Evolutionary conservation across 2,888 invertebrate genomes (phyloP).

Genomic region (Gymnocheta viridis): DNA sequence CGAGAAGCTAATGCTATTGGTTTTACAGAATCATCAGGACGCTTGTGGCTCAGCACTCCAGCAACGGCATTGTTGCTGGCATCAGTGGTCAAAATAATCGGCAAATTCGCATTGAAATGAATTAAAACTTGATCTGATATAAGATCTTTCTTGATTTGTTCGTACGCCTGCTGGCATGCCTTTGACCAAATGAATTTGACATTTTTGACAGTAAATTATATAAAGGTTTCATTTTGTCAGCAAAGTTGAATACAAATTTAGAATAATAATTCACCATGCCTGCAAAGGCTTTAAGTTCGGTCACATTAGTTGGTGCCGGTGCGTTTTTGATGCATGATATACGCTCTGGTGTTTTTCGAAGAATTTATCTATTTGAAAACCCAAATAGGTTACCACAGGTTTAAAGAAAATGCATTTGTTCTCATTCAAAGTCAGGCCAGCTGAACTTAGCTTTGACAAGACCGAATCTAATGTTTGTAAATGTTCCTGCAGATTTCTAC

Average conservation of each 20-base stretch:
- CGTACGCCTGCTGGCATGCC: too few relatives aligned
- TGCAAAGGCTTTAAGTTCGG: constrained; percentile 31
- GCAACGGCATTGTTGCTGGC: too few relatives aligned
- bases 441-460: constrained; percentile 32
- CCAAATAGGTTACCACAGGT: too few relatives aligned
- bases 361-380: constrained; percentile 37
- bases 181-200: constrained; percentile 73
- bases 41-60: not conserved
- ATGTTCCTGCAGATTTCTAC: not conserved
- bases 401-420: constrained; percentile 61
- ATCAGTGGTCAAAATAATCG: too few relatives aligned
- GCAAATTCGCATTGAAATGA: too few relatives aligned
- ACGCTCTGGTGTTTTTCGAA: constrained; percentile 24
- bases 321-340: constrained; percentile 7
- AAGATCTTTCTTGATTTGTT: too few relatives aligned
- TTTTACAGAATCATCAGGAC: too few relatives aligned
- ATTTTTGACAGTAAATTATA: constrained; percentile 60
- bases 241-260: constrained; percentile 52
- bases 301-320: constrained; percentile 38
- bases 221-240: constrained; percentile 49
- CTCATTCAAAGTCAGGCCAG: constrained; percentile 29
- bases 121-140: too few relatives aligned
- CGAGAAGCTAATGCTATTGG: too few relatives aligned
- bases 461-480: constrained; percentile 45
- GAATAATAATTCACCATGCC: constrained; percentile 52